Evolutionary conservation across 1,140 invertebrate species (phyloP).

Genomic region (Hyposmocoma kahamanoa): DNA sequence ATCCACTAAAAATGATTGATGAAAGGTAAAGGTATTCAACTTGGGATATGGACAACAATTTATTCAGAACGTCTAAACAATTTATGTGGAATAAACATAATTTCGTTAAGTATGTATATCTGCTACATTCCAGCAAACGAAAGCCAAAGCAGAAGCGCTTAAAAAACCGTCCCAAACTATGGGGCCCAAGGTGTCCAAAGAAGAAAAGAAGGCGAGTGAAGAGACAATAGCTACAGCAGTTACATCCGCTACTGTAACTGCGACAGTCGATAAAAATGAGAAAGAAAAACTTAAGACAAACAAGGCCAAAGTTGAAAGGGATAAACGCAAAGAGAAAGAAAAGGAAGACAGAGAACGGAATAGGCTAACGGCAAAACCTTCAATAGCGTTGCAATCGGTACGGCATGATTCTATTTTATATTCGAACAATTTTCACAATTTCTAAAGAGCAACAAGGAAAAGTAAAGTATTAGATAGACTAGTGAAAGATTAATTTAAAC

Average conservation of each 20-base stretch:
- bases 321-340: constrained; percentile 30
- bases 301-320: constrained; percentile 21
- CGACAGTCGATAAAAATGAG: neutral
- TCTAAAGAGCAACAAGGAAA: too few relatives aligned
- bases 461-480: too few relatives aligned
- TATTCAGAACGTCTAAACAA: too few relatives aligned
- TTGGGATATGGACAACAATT: too few relatives aligned
- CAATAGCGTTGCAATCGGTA: too few relatives aligned
- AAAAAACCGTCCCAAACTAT: constrained; percentile 51
- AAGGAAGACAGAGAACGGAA: constrained; percentile 34
- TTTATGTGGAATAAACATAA: too few relatives aligned
- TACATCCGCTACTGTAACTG: constrained; percentile 7
- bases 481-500: too few relatives aligned
- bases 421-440: too few relatives aligned
- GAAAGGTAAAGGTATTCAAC: too few relatives aligned
- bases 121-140: constrained; percentile 42
- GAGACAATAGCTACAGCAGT: constrained; percentile 19
- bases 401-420: too few relatives aligned
- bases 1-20: too few relatives aligned
- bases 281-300: constrained; percentile 16
- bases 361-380: constrained; percentile 23
- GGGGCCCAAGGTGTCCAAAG: constrained; percentile 29
- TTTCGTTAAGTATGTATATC: too few relatives aligned
- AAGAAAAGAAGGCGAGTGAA: constrained; percentile 40
- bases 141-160: constrained; percentile 63